phyloP scores from a whole-genome alignment of 1,140 invertebrate species.

The Brachionus koreanus region DNA sequence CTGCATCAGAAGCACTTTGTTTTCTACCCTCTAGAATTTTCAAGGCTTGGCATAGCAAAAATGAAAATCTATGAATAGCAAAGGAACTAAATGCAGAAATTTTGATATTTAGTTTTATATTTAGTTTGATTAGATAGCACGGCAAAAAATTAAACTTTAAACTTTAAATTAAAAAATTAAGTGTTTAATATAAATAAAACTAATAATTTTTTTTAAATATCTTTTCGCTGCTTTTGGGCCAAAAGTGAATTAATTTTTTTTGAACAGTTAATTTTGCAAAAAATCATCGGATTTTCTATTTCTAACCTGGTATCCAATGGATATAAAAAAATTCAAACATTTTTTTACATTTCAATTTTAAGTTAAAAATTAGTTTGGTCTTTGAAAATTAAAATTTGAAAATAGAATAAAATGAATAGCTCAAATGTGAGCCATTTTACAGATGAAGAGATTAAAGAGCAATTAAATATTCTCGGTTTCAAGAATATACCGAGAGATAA shows the following conservation, averaged over 20 bases:
- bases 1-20: too few species aligned
- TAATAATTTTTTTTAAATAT: too few species aligned
- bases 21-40: too few species aligned
- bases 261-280: background rate
- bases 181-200: too few species aligned
- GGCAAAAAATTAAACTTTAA: background rate
- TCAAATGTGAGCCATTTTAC: constrained; percentile 18
- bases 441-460: constrained; percentile 36
- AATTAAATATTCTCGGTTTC: constrained; percentile 2
- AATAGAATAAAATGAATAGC: constrained; percentile 12
- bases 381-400: background rate
- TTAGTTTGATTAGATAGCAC: too few species aligned
- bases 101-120: too few species aligned
- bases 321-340: constrained; percentile 28
- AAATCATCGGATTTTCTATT: background rate
- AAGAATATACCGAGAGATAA: constrained; percentile 9
- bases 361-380: background rate
- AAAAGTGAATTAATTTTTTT: background rate
- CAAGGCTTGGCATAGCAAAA: too few species aligned
- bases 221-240: too few species aligned
- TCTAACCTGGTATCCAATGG: constrained; percentile 12
- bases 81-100: too few species aligned
- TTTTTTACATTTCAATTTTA: constrained; percentile 30
- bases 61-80: too few species aligned
- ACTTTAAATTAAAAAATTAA: background rate